Conservation (phyloP, 2,797 vertebrate genomes). For the Hemitrygon akajei region DNA sequence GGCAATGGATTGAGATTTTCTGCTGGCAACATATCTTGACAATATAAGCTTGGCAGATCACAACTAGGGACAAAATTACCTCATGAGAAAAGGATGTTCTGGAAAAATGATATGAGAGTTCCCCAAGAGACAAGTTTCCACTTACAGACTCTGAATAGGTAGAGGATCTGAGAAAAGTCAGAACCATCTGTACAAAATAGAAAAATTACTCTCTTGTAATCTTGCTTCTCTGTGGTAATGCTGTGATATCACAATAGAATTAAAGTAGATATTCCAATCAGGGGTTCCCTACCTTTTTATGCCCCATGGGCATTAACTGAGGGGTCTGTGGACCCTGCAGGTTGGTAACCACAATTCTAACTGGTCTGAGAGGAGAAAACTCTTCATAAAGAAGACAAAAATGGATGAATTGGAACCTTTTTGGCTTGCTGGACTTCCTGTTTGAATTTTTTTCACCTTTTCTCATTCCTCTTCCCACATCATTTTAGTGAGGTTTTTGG, state of each 20-base stretch:
- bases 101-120: not conserved
- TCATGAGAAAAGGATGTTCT: not conserved
- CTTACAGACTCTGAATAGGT: not conserved
- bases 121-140: not conserved
- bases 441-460: slow-evolving; percentile 33
- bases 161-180: not conserved
- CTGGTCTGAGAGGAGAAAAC: not conserved
- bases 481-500: not conserved
- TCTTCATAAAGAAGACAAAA: not conserved
- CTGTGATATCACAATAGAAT: too few relatives aligned
- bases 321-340: too few relatives aligned
- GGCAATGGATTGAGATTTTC: not conserved
- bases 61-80: not conserved
- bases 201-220: too few relatives aligned
- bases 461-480: not conserved
- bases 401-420: not conserved
- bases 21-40: not conserved
- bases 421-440: not conserved
- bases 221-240: too few relatives aligned
- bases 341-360: too few relatives aligned
- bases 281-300: too few relatives aligned
- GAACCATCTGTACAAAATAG: not conserved
- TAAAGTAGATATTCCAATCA: too few relatives aligned
- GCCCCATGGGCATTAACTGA: too few relatives aligned
- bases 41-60: not conserved